phyloP scores from a whole-genome alignment of 2,113 vertebrate species.

The Semicossyphus pulcher region DNA sequence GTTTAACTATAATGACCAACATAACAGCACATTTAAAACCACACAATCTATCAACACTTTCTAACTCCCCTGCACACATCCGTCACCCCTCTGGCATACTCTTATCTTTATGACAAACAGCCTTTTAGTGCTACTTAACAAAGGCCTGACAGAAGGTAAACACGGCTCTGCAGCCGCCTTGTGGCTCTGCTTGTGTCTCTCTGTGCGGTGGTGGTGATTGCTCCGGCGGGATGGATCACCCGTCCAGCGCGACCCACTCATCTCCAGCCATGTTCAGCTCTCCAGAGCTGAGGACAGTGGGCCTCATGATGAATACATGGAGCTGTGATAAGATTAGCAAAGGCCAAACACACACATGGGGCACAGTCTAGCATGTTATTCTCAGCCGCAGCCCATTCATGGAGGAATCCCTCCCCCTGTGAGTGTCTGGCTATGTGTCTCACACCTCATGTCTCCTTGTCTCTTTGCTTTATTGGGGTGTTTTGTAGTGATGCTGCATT shows the following conservation, averaged over 20 bases:
- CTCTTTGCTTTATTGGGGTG: slow-evolving; percentile 16
- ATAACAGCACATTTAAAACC: slow-evolving; percentile 12
- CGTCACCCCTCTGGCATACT: slow-evolving; percentile 23
- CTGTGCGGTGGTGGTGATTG: slow-evolving; percentile 41
- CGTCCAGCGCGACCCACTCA: slow-evolving; percentile 36
- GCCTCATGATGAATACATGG: slow-evolving; percentile 71
- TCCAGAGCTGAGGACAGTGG: slow-evolving; percentile 51
- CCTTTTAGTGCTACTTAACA: slow-evolving; percentile 56
- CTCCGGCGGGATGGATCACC: slow-evolving; percentile 60
- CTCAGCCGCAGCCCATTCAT: slow-evolving; percentile 46
- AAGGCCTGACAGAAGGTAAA: slow-evolving; percentile 59
- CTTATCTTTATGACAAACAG: slow-evolving; percentile 68
- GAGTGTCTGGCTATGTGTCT: slow-evolving; percentile 44
- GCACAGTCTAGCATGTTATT: slow-evolving; percentile 46
- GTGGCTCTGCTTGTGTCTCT: slow-evolving; percentile 23
- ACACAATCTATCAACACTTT: slow-evolving; percentile 7
- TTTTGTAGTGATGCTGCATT: neutral
- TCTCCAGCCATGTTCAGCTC: slow-evolving; percentile 43
- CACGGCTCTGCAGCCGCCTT: slow-evolving; percentile 39
- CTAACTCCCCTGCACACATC: slow-evolving; percentile 18
- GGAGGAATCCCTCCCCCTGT: slow-evolving; percentile 43
- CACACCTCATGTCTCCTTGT: neutral
- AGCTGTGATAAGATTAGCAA: slow-evolving; percentile 73
- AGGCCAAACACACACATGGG: slow-evolving; percentile 47
- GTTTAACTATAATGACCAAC: neutral